Evolutionary conservation across 2,113 vertebrate genomes (phyloP).

Genomic region (Sander lucioperca): DNA sequence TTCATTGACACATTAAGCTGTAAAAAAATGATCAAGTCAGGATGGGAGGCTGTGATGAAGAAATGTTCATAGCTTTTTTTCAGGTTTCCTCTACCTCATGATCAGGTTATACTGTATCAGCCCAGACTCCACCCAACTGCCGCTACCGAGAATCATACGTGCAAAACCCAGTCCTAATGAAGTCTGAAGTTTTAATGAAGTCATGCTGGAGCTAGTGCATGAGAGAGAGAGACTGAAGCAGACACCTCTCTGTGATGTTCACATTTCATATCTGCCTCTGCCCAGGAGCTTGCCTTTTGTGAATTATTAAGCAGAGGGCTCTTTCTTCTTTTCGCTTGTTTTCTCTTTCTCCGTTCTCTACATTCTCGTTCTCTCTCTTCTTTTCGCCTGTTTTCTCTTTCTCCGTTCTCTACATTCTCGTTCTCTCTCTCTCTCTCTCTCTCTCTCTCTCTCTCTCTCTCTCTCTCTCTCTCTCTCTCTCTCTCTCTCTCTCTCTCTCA

Average conservation of each 20-base stretch:
- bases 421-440: too few species aligned
- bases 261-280: constrained; percentile 79
- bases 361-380: constrained; percentile 24
- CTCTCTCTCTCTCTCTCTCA: not conserved
- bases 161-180: constrained; percentile 51
- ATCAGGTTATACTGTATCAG: constrained; percentile 45
- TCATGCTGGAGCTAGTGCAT: constrained; percentile 61
- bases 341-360: constrained; percentile 22
- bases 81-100: constrained; percentile 34
- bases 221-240: constrained; percentile 66
- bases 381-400: constrained; percentile 45
- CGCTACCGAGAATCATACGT: constrained; percentile 38
- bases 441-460: too few species aligned
- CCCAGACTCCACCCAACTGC: constrained; percentile 41
- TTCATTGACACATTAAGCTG: constrained; percentile 34
- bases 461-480: not conserved
- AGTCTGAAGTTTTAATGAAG: constrained; percentile 69
- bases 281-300: constrained; percentile 78
- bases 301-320: constrained; percentile 78
- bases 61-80: constrained; percentile 17
- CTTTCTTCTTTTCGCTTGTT: constrained; percentile 67
- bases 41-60: constrained; percentile 58
- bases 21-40: constrained; percentile 39
- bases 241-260: constrained; percentile 80
- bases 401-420: constrained; percentile 14